Percentiles rank a stretch among this genome's conserved stretches.
Conservation (phyloP, 2,888 invertebrate genomes). For the Harmothoe impar region DNA sequence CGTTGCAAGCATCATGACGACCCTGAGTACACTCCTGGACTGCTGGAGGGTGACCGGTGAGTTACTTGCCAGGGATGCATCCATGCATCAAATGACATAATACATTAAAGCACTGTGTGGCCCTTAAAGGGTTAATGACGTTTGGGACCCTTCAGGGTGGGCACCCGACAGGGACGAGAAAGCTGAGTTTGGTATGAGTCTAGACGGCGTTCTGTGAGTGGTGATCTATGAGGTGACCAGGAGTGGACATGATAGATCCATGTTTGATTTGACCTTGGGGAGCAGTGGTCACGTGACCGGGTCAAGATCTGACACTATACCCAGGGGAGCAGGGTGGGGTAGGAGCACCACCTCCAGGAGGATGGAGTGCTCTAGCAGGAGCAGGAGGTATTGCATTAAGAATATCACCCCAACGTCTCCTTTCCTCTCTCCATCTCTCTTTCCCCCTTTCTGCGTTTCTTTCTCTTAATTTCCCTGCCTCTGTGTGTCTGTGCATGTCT, state of each 20-base stretch:
- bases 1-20: too few species aligned
- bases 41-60: too few species aligned
- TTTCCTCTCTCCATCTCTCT: background rate
- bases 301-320: conserved; percentile 29
- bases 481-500: too few species aligned
- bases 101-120: too few species aligned
- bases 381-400: background rate
- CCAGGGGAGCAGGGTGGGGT: background rate
- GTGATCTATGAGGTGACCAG: conserved; percentile 16
- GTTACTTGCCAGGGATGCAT: too few species aligned
- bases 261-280: conserved; percentile 62
- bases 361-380: background rate
- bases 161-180: too few species aligned
- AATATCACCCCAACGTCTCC: background rate
- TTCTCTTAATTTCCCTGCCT: too few species aligned
- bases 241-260: conserved; percentile 50
- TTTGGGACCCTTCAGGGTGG: too few species aligned
- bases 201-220: background rate
- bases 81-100: too few species aligned
- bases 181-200: too few species aligned
- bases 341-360: background rate
- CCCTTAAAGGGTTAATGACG: too few species aligned
- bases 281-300: conserved; percentile 32
- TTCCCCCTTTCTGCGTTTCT: background rate
- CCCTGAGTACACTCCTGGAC: too few species aligned